Evolutionary conservation across 2,113 vertebrate species (phyloP), one percentile per base, ranked within the genome.

Genomic region (Oncorhynchus mykiss): DNA sequence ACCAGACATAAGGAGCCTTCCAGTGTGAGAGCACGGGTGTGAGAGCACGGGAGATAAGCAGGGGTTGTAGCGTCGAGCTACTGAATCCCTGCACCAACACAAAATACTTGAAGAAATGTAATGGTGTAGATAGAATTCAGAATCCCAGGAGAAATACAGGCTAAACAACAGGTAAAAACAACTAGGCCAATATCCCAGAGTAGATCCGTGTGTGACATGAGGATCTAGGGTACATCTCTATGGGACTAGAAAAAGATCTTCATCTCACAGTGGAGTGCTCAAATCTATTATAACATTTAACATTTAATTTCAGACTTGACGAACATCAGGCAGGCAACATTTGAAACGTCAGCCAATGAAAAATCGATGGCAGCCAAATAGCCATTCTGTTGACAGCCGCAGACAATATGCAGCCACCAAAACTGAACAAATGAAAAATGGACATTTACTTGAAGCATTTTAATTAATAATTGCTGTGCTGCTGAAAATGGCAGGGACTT

Each of bases 1-100:
- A 74, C 49, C 73, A 71, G 76, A 75, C 48, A 71, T 20, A 49
- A 54, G 70, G 48, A 73, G 67, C 3, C 16, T 68, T 68, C 8
- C 8, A 64, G 70, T 13, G 0, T 14, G 22, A 20, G 20, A 74
- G 67, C 29, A 24, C 70, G 76, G 51, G 49, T 13, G 0, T 14
- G 22, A 20, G 20, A 74, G 67, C 29, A 24, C 70, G 76, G 51
- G 49, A 75, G 24, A n/a, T 9, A 73, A 66, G 71, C 14, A 57
- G 18, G 54, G n/a, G 20, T 8, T 67, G 5, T 27, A 29, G 22
- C 4, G 39, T 18, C 29, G 1, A 34, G 31, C 14, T 66, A 31
- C 25, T 57, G 11, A 65, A 73, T 20, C 45, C 34, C 69, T 2
- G 20, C n/a, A 68, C 2, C 1, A 4, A 31, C 73, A 20, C 70